Percentiles rank a stretch among this genome's conserved stretches.
These are phyloP conservation scores for Axinella damicornis DNA, from an alignment of 37 sponge, comb jelly and placozoan genomes.

Conservation along the genomic window DNA sequence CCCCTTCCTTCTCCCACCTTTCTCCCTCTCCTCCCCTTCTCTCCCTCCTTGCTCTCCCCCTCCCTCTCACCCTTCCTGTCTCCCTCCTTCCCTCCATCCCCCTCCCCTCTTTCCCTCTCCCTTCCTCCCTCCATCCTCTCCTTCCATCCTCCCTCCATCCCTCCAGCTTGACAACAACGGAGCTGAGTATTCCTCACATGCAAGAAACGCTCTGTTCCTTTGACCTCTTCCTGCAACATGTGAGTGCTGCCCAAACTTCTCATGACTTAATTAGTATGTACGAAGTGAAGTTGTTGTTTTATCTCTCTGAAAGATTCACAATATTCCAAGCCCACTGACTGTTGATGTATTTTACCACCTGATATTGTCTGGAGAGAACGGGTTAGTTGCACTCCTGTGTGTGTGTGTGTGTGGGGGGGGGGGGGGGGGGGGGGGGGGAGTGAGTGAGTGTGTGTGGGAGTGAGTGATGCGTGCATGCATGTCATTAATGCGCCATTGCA, in stretches of 20 bases:
- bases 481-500: too few relatives aligned
- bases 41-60: conserved; percentile 6
- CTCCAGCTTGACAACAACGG: neutral
- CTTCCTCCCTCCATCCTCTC: neutral
- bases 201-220: neutral
- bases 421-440: too few relatives aligned
- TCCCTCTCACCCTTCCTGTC: neutral
- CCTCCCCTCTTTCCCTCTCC: neutral
- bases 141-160: too few relatives aligned
- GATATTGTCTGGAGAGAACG: neutral
- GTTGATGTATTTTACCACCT: neutral
- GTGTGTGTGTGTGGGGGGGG: neutral
- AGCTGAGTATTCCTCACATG: neutral
- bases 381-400: neutral
- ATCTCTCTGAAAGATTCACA: neutral
- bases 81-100: neutral
- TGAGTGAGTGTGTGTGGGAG: too few relatives aligned
- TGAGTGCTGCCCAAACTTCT: neutral
- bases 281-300: conserved; percentile 1
- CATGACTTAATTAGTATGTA: too few relatives aligned
- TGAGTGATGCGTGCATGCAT: too few relatives aligned
- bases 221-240: neutral
- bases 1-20: neutral
- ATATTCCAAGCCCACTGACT: neutral
- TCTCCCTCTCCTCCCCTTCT: too few relatives aligned